Percentiles rank a stretch among this genome's conserved stretches.
Evolutionary conservation across 2,797 vertebrate species (phyloP).

Genomic region (Atherinosoma microstoma): DNA sequence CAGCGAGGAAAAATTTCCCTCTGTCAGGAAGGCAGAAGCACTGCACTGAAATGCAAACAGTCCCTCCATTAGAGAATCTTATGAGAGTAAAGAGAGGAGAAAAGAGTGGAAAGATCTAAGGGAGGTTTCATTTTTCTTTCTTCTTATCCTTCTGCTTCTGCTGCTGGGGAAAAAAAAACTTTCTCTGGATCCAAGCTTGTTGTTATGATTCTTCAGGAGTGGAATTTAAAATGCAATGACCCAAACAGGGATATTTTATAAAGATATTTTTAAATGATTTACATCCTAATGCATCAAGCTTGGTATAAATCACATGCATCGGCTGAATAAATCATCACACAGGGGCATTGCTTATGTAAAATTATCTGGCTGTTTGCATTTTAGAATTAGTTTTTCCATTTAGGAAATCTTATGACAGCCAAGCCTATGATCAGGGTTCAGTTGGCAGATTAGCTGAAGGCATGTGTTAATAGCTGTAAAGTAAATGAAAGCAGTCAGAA

Average conservation of each 20-base stretch:
- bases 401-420: not conserved
- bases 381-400: not conserved
- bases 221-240: conserved; percentile 40
- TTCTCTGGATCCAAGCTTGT: conserved; percentile 49
- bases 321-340: not conserved
- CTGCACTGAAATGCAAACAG: conserved; percentile 82
- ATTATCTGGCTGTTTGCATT: not conserved
- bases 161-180: not conserved
- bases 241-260: not conserved
- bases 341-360: not conserved
- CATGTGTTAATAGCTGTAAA: not conserved
- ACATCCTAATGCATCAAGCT: not conserved
- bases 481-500: not conserved
- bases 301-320: not conserved
- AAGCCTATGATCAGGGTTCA: not conserved
- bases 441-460: conserved; percentile 1
- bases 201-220: conserved; percentile 52
- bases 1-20: conserved; percentile 65
- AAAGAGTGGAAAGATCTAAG: conserved; percentile 58
- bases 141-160: conserved; percentile 30
- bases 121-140: conserved; percentile 35
- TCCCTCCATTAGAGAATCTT: conserved; percentile 75
- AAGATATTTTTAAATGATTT: not conserved
- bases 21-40: conserved; percentile 75
- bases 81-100: conserved; percentile 52